These are phyloP conservation scores for cat (Felis catus) DNA, from an alignment of 2,113 vertebrate species.

Conservation along the genomic window F.catus_Fca126_mat1.0 CM031426.1:37671001-37671500, in stretches of 20 bases:
- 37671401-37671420: neutral
- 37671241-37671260: neutral
- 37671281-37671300: neutral
- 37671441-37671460: neutral
- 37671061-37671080: neutral
- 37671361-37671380: neutral
- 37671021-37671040: neutral
- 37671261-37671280: neutral
- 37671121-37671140: neutral
- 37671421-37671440: neutral
- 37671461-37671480: neutral
- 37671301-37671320: neutral
- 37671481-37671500: neutral
- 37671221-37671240: neutral
- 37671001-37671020: neutral
- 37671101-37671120: neutral
- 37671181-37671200: neutral
- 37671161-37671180: neutral
- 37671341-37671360: neutral
- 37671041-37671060: neutral
- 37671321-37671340: rapidly evolving
- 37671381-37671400: neutral
- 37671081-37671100: neutral
- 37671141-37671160: neutral
- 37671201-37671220: neutral